Base-by-base conservation (phyloP, 1,140 invertebrate species). In the Heliothis virescens region DNA sequence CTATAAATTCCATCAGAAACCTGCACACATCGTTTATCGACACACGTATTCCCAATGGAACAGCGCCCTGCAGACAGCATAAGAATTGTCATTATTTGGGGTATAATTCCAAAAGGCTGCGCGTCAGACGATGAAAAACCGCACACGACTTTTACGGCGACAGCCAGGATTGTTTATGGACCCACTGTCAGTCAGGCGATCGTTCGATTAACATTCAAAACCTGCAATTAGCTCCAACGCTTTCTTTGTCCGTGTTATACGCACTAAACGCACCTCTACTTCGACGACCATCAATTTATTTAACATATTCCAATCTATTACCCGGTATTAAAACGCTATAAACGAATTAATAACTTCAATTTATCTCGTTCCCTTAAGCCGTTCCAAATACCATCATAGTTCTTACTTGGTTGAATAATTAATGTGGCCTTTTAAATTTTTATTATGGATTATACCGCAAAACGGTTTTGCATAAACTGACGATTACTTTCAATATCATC, bases 91-190 rank as follows among this genome's bases (percentile, higher is more conserved):
- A 89, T 91, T 87, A 90, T 90, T 91, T 85, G 78, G 89, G 82
- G 86, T 87, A 91, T 89, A 88, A 90, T 91, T 91, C 87, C 84
- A 86, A 87, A 85, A 85, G 81, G 76, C 80, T 71, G 74, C 84
- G 84, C 84, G 83, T 89, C 89, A 88, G 88, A 88, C 88, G 87
- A 83, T 88, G 87, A 94, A 92, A 92, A 92, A 94, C 90, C 90
- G 80, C 89, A 91, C 89, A 83, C 80, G 91, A 91, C 90, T 91
- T 94, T 92, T 94, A 93, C 80, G 91, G 92, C 89, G 88, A 91
- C 90, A 87, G 85, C 74, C 73, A 78, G 77, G 80, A 90, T 89
- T 85, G 77, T 91, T 91, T 92, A 91, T 87, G 87, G 79, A 55
- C 80, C 79, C 71, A 75, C 84, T 85, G 86, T 85, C 87, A 79